Evolutionary conservation across 2,113 vertebrate species (phyloP), one percentile per base, ranked within the genome.

Genomic region (Coptodon bakossiorum): DNA sequence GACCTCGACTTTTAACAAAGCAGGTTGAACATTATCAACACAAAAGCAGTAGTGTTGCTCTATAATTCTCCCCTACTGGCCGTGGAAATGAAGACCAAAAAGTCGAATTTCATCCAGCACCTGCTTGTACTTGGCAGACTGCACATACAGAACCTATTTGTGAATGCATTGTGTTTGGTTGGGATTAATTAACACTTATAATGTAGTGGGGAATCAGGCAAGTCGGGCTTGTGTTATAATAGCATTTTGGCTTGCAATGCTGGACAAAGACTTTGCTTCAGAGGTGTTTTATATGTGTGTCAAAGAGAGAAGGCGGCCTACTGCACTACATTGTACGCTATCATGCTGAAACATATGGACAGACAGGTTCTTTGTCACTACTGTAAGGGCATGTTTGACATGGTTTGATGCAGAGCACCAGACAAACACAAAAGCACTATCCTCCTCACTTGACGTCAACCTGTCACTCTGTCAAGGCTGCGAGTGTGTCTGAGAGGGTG

Each of bases 111-210:
- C 66, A 86, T 73, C 76, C 86, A 79, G 91, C 86, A 85, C 89
- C 82, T 90, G 86, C 85, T 93, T 91, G 82, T 80, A 48, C 82
- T 92, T 79, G 86, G 88, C 88, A 82, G 91, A 71, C 63, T 3
- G 31, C 48, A 31, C 83, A 90, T 87, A 81, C 45, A 81, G 78
- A 86, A 86, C 6, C 88, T 84, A 92, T 93, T 93, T 91, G 83
- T 87, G 87, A 82, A 84, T 87, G 89, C 82, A 93, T 93, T 93
- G 93, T 94, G 93, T 93, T 92, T 87, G 85, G 57, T 90, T 88
- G 31, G 93, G 92, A 95, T 93, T 93, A 95, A 93, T 94, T 95
- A 96, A 95, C 95, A 95, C 94, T 93, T 93, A 90, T 84, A 93
- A 93, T 93, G 92, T 94, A 92, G 92, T 89, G 91, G 89, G 84